These are phyloP conservation scores for Salvator merianae DNA, from an alignment of 2,113 vertebrate genomes.

Conservation along the genomic window DNA sequence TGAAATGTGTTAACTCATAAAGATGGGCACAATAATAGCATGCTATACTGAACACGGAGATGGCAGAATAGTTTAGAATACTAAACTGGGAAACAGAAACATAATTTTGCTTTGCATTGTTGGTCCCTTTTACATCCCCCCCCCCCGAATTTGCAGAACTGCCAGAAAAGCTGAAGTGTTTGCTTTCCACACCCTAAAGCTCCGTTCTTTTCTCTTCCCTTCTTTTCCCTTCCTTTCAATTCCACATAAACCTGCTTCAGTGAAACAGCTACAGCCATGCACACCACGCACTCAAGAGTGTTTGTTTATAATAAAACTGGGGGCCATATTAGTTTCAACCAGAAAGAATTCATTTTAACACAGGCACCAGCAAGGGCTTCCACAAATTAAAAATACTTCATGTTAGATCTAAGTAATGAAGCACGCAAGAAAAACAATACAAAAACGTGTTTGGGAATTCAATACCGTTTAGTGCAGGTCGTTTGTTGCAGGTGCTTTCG, in stretches of 20 bases:
- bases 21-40: neutral
- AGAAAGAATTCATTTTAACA: neutral
- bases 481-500: slow-evolving; percentile 29
- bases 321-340: neutral
- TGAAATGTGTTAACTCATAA: neutral
- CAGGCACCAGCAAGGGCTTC: neutral
- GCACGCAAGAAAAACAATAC: neutral
- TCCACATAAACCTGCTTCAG: neutral
- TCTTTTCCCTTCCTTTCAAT: neutral
- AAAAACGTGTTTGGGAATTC: slow-evolving; percentile 27
- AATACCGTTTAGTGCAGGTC: slow-evolving; percentile 47
- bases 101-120: neutral
- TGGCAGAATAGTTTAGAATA: neutral
- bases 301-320: neutral
- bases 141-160: neutral
- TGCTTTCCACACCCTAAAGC: neutral
- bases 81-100: neutral
- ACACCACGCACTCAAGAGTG: too few species aligned
- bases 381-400: slow-evolving; percentile 19
- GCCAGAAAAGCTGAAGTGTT: rapidly evolving
- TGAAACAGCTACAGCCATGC: neutral
- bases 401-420: slow-evolving; percentile 26
- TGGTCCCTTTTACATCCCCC: neutral
- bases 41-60: neutral
- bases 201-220: rapidly evolving